Evolutionary conservation across 2,113 vertebrate genomes (phyloP), one percentile per base, ranked within the genome.

Genomic region (Nematolebias whitei): DNA sequence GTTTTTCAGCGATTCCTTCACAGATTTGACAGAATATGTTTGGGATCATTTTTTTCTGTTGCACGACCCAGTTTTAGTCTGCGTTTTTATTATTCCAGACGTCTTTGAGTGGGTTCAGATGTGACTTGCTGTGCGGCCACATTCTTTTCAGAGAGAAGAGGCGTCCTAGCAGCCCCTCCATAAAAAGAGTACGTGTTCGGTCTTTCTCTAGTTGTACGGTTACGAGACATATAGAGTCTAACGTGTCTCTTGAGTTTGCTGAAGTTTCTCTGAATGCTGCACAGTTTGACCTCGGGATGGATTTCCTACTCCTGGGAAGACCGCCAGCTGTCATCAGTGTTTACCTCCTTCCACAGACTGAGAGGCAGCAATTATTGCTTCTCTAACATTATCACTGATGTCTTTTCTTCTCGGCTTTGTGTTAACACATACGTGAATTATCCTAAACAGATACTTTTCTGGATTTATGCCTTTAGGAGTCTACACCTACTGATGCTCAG

Each of bases 281-380:
- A 32, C 23, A 16, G 51, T n/a, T 9, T 54, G 51, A 54, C 29
- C 11, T 19, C 35, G 29, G 51, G 51, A 26, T 35, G 29, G 5
- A n/a, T 20, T n/a, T 20, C 19, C 5, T n/a, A 22, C 52, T 54
- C n/a, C 29, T 54, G 18, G 32, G 29, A 54, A 19, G 29, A 54
- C 2, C 12, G 16, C 51, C 18, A 35, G 7, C 10, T 35, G 29
- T 35, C 18, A 29, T 54, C 10, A 54, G n/a, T 19, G 18, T 32
- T 54, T 54, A 54, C 35, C n/a, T 19, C 32, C 52, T 54, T 53
- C 35, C 32, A n/a, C n/a, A 54, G 52, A 38, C 35, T 32, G 29
- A 54, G n/a, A 12, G 16, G 32, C n/a, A n/a, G 52, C 52, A 54
- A 12, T 19, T 13, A 13, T 35, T 35, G 52, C 12, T 53, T 35